These are phyloP conservation scores for Jaculus jaculus DNA, from an alignment of 2,113 vertebrate species.

Conservation along the genomic window DNA sequence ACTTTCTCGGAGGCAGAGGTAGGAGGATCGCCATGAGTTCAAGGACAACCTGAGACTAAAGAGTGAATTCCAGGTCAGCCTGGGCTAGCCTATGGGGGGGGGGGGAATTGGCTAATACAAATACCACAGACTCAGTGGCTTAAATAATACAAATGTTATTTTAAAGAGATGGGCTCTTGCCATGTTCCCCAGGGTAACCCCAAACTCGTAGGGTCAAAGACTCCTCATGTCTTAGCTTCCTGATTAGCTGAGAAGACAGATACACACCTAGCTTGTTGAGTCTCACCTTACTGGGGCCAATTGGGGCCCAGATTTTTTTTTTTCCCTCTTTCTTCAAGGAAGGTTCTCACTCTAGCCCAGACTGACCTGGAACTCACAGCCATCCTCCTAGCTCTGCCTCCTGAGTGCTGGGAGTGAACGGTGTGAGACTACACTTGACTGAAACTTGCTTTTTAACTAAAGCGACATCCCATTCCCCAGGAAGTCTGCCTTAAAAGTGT, in stretches of 20 bases:
- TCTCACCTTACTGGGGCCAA: not conserved
- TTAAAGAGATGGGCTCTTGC: not conserved
- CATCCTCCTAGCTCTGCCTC: too few species aligned
- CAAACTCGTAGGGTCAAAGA: not conserved
- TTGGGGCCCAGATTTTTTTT: not conserved
- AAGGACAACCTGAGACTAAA: too few species aligned
- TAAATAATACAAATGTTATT: too few species aligned
- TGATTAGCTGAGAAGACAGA: not conserved
- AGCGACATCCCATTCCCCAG: not conserved
- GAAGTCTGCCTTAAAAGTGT: not conserved
- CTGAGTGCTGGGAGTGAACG: too few species aligned
- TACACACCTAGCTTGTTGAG: not conserved
- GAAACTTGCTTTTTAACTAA: slow-evolving; percentile 16
- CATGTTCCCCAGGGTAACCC: not conserved
- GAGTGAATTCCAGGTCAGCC: too few species aligned
- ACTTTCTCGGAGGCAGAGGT: not conserved
- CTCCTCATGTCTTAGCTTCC: not conserved
- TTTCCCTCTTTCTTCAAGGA: too few species aligned
- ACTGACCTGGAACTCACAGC: too few species aligned
- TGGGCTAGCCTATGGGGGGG: not conserved
- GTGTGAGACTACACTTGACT: too few species aligned
- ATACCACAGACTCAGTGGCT: not conserved
- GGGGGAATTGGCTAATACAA: not conserved
- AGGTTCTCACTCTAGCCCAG: too few species aligned
- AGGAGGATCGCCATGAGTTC: too few species aligned